Evolutionary conservation across 2,113 vertebrate species (phyloP).

Genomic region (Nanorana parkeri): DNA sequence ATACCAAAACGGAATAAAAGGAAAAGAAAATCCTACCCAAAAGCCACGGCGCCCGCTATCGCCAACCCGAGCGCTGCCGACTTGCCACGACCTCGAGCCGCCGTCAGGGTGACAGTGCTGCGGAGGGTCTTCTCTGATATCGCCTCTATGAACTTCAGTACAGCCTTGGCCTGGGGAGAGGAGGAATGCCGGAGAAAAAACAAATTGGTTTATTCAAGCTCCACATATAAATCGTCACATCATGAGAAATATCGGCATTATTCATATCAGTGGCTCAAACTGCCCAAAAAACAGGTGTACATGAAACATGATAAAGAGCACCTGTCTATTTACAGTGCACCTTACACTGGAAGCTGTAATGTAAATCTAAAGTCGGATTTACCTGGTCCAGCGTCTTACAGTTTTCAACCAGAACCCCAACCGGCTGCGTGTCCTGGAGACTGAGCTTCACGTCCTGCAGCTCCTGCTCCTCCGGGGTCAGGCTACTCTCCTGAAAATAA

Average conservation of each 20-base stretch:
- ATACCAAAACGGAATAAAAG: too few relatives aligned
- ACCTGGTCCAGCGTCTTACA: slow-evolving; percentile 97
- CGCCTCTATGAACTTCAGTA: slow-evolving; percentile 95
- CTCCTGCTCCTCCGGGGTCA: slow-evolving; percentile 82
- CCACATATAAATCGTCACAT: not conserved
- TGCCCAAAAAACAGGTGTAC: too few relatives aligned
- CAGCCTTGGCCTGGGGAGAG: slow-evolving; percentile 82
- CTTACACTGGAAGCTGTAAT: too few relatives aligned
- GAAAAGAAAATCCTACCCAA: slow-evolving; percentile 79
- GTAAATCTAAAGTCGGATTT: slow-evolving; percentile 11
- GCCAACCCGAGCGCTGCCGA: slow-evolving; percentile 95
- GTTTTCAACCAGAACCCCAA: slow-evolving; percentile 89
- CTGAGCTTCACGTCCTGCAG: slow-evolving; percentile 89
- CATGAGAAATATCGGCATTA: not conserved
- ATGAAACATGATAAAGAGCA: too few relatives aligned
- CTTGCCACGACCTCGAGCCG: slow-evolving; percentile 94
- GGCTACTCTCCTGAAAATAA: slow-evolving; percentile 78
- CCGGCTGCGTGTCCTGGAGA: slow-evolving; percentile 94
- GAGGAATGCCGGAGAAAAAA: not conserved
- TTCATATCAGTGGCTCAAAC: too few relatives aligned
- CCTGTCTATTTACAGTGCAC: too few relatives aligned
- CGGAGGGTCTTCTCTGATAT: slow-evolving; percentile 96
- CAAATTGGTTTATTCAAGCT: too few relatives aligned
- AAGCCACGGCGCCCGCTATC: slow-evolving; percentile 92
- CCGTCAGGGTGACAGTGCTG: slow-evolving; percentile 92